Base-by-base conservation (phyloP, 2,888 invertebrate species). In the Silvanus unidentatus region DNA sequence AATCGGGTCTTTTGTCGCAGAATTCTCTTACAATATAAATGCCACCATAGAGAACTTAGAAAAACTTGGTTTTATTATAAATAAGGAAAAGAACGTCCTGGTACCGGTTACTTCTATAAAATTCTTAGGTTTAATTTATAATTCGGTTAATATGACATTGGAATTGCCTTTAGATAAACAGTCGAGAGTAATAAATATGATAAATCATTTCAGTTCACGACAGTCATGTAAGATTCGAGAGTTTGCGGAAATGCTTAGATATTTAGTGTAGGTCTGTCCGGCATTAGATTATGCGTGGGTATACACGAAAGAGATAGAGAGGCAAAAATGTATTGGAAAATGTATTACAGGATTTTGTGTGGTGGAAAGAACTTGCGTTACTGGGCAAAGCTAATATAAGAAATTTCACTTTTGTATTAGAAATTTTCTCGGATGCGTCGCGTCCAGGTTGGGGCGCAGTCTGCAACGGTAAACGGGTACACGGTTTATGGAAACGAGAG, bases 351-450 rank as follows among this genome's bases (percentile, higher is more conserved):
- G 15, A 45, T 32, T 29, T 45, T 16, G 15, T 22, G 10, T 50
- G 48, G 45, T 45, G 42, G 42, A n/a, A n/a, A n/a, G n/a, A n/a
- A n/a, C n/a, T n/a, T n/a, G n/a, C n/a, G n/a, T n/a, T n/a, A n/a
- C n/a, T n/a, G n/a, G n/a, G n/a, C 3, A 32, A 32, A 32, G 5
- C 3, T 32, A 5, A 32, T 12, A 32, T 32, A 8, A 32, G n/a
- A 32, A 32, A 12, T 8, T 32, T 12, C 13, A 8, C 32, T 22
- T 57, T 44, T 41, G 42, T 11, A 13, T 16, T 49, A 36, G 50
- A 54, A 46, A 55, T 56, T 14, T 55, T 41, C 36, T 41, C 49
- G 9, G 55, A 55, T 43, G 52, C 53, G 12, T 55, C 50, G 9
- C 35, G 9, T 8, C 41, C 45, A 6, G 54, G 52, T 12, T 57